Base-by-base conservation (phyloP, 2,113 vertebrate genomes). In the Pygoscelis adeliae region DNA sequence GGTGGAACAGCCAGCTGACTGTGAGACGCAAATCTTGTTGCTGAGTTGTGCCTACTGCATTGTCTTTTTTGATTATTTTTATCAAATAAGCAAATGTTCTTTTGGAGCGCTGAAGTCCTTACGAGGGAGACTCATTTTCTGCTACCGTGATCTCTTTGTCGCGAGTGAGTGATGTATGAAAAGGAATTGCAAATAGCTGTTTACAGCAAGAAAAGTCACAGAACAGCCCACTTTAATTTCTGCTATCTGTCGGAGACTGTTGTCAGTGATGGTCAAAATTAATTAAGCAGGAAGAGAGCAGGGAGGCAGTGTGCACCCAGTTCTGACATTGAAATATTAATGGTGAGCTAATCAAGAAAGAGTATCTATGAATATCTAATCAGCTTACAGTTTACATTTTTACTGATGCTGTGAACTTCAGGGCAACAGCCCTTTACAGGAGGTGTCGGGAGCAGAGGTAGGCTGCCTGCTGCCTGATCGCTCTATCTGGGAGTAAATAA, bases 221-320 rank as follows among this genome's bases (percentile, higher is more conserved):
- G 89, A 96, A 85, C 95, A 96, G 89, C 96, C 95, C 81, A 87
- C 94, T 97, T 93, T 94, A 96, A 97, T 97, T 97, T 91, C 94
- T 95, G 94, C 95, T 97, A 69, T 95, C 96, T 96, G 78, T 93
- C 7, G 34, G 95, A 92, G 87, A 36, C 96, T 86, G 85, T 70
- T 95, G 94, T 85, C 8, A n/a, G 78, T 15, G 40, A 91, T 96
- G 96, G 97, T 95, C 94, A 94, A 96, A 96, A 97, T 96, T 97
- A 97, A 97, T 97, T 97, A 97, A 95, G 96, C 95, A 97, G 94
- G 96, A 97, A 94, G 93, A 87, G 89, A 95, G 94, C 89, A 81
- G 87, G 66, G 66, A 97, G 87, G 93, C 89, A 94, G 87, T 29
- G 4, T 56, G 78, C 91, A 97, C 89, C 91, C 91, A 91, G 78